Base-by-base conservation (phyloP, 2,888 invertebrate species). In the Coenonympha glycerion region DNA sequence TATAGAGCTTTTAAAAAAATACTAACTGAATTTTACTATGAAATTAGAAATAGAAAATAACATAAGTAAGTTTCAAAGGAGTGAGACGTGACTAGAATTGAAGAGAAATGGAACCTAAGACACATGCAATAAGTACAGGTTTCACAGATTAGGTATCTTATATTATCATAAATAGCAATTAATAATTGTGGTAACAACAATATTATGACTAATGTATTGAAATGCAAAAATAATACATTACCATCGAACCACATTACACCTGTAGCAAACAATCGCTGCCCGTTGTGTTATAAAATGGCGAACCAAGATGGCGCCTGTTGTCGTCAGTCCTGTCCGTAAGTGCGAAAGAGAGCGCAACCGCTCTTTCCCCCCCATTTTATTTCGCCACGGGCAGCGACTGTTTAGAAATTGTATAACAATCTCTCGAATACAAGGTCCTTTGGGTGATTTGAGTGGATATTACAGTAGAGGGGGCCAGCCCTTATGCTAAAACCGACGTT, bases 391-490 rank as follows among this genome's bases (percentile, higher is more conserved):
- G n/a, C n/a, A n/a, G n/a, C n/a, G n/a, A n/a, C n/a, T n/a, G n/a
- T n/a, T n/a, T n/a, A n/a, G n/a, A n/a, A n/a, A n/a, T n/a, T n/a
- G n/a, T n/a, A n/a, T n/a, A n/a, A 47, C 49, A 41, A 49, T 37
- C 50, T 55, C 48, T 31, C 49, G 36, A 53, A 55, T 48, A 49
- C 51, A 47, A 57, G 40, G 51, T 49, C 36, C 45, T 45, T 47
- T 40, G 49, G 47, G 37, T 40, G 44, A 51, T 55, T 52, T 39
- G 60, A 63, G 56, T 61, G 64, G 58, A 61, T 59, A 61, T 64
- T 62, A 66, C 61, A 64, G 57, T 60, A 60, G 49, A 73, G 79
- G 78, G 78, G 75, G 56, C 86, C 84, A 82, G 85, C 85, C 86
- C 85, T 71, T 66, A 71, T 60, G 64, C 65, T 75, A 60, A 71